Conservation (phyloP, 2,113 vertebrate genomes). For the Pedionomus torquatus region DNA sequence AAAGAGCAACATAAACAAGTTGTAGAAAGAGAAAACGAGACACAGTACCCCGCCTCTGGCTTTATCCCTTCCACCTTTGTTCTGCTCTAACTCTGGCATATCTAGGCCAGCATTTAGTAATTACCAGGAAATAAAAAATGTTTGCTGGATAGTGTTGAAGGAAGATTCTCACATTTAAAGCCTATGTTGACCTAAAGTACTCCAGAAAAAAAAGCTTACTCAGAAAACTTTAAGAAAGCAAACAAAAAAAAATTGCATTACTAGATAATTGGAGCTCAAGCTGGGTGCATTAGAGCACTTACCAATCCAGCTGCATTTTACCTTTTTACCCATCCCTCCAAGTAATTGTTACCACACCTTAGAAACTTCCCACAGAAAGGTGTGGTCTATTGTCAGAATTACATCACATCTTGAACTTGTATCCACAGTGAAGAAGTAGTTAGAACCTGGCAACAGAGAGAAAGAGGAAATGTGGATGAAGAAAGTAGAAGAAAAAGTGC, state of each 20-base stretch:
- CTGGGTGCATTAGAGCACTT: background rate
- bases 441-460: background rate
- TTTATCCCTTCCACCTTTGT: background rate
- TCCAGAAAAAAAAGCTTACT: background rate
- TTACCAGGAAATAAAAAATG: background rate
- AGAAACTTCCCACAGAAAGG: slow-evolving; percentile 31
- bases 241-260: background rate
- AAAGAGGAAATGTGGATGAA: background rate
- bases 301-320: background rate
- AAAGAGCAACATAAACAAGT: background rate
- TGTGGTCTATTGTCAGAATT: slow-evolving; percentile 30
- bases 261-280: background rate
- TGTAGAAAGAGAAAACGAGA: background rate
- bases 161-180: background rate
- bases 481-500: background rate
- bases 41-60: background rate
- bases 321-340: background rate
- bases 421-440: background rate
- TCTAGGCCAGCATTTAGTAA: background rate
- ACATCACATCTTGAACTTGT: slow-evolving; percentile 27
- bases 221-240: background rate
- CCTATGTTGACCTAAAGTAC: background rate
- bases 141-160: background rate
- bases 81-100: slow-evolving; percentile 2
- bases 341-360: background rate